These are phyloP conservation scores for Amphipyra tragopoginis DNA, from an alignment of 2,888 invertebrate species.

Conservation along the genomic window DNA sequence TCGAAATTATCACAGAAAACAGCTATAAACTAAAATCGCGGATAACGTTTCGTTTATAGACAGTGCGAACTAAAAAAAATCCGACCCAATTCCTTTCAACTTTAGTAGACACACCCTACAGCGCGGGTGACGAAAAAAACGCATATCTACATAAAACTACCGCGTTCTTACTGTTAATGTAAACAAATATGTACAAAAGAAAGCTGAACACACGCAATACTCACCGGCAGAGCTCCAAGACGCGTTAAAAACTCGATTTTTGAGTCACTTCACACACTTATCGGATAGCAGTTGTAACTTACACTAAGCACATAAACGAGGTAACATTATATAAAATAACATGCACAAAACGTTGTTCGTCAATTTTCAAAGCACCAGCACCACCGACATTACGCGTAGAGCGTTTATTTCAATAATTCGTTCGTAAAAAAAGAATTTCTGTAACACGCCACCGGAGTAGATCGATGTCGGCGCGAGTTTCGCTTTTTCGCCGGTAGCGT, in stretches of 20 bases:
- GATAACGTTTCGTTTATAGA: conserved; percentile 34
- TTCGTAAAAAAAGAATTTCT: conserved; percentile 78
- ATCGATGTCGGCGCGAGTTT: conserved; percentile 86
- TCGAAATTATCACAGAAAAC: conserved; percentile 40
- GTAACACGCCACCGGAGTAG: conserved; percentile 81
- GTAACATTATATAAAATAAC: conserved; percentile 82
- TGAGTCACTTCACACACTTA: conserved; percentile 79
- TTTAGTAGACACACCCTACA: conserved; percentile 83
- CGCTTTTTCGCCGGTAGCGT: conserved; percentile 74
- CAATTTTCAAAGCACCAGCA: conserved; percentile 84
- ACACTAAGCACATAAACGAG: conserved; percentile 86
- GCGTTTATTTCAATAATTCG: conserved; percentile 81
- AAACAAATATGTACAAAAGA: conserved; percentile 67
- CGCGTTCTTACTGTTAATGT: conserved; percentile 66
- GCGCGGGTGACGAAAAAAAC: conserved; percentile 59
- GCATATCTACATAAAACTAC: conserved; percentile 58
- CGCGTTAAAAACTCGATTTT: conserved; percentile 72
- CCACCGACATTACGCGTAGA: conserved; percentile 83
- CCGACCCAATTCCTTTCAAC: conserved; percentile 71
- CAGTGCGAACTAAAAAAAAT: conserved; percentile 62
- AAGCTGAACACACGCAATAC: conserved; percentile 73
- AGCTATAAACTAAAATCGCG: conserved; percentile 32
- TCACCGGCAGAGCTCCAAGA: conserved; percentile 80
- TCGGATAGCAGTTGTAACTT: conserved; percentile 75
- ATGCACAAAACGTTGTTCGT: conserved; percentile 79